Base-by-base conservation (phyloP, 2,888 invertebrate genomes). In the Muschampia plurimacula region DNA sequence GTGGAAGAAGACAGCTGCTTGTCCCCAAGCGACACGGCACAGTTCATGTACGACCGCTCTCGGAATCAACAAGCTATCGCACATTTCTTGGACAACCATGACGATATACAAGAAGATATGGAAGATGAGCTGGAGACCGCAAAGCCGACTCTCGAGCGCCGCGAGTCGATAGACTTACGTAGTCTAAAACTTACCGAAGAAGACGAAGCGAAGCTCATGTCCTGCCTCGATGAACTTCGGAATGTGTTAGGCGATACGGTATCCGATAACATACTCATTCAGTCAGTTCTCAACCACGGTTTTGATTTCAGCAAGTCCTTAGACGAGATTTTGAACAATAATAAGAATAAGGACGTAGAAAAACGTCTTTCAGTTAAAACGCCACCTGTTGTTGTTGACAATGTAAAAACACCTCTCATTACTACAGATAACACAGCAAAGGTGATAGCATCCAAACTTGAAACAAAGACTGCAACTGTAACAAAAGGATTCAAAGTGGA, bases 1-100 rank as follows among this genome's bases (percentile, higher is more conserved):
- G 97, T 98, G 59, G 99, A 99, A 89, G 99, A 99, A 84, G 98
- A 98, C 85, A 97, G 96, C 88, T 97, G 97, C 85, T 96, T 98
- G 82, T 99, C 99, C 13, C 98, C 99, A 2, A 97, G 97, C 84
- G 98, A 98, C 93, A 95, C 96, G 55, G 96, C 96, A 74, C 97
- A 97, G 84, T 99, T 98, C 94, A 95, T 98, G 84, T 99, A 96
- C 85, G 98, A 98, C 84, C 95, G 98, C 62, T 96, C 96, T 77
- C 95, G 96, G 55, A 96, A 96, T 69, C 96, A 96, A 80, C 96
- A 96, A 75, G 96, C 96, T 78, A 96, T 98, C 84, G 96, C 97
- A 13, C 95, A 96, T 12, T 98, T 97, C 84, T 93, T 98, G 66
- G 96, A 97, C 75, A 96, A 96, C 74, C 96, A 96, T 80, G 96